Evolutionary conservation across 1,140 invertebrate species (phyloP).

Genomic region (Saccostrea cuccullata): DNA sequence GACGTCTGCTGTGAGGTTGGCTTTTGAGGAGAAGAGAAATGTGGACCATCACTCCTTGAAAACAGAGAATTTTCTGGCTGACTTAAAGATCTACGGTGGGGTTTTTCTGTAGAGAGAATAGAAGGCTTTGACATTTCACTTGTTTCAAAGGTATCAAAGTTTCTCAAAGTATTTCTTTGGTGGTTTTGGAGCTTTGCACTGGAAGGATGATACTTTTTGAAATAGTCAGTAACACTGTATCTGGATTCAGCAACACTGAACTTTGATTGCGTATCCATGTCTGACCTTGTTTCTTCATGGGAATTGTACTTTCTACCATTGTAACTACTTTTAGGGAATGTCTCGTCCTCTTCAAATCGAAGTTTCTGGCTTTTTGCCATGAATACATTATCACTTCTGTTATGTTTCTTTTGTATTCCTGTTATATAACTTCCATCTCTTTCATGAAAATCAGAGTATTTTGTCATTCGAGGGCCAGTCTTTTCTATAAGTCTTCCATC

Average conservation of each 20-base stretch:
- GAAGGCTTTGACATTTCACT: not conserved
- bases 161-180: not conserved
- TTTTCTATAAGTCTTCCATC: conserved; percentile 26
- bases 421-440: conserved; percentile 8
- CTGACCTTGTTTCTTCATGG: not conserved
- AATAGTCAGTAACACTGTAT: conserved; percentile 71
- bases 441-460: not conserved
- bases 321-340: not conserved
- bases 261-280: conserved; percentile 22
- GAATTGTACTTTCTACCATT: not conserved
- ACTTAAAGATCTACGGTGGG: conserved; percentile 35
- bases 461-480: not conserved
- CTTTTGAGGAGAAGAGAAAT: conserved; percentile 31
- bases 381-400: conserved; percentile 18
- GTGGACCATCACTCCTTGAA: not conserved
- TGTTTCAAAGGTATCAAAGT: not conserved
- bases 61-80: conserved; percentile 35
- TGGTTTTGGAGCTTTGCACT: not conserved
- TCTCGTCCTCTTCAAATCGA: conserved; percentile 8
- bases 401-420: conserved; percentile 1
- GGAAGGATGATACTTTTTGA: conserved; percentile 63
- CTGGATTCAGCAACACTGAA: conserved; percentile 56
- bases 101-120: not conserved
- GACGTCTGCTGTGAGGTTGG: not conserved
- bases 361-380: conserved; percentile 23